Evolutionary conservation across 2,888 invertebrate species (phyloP), one percentile per base, ranked within the genome.

Genomic region (Chalcis sispes): DNA sequence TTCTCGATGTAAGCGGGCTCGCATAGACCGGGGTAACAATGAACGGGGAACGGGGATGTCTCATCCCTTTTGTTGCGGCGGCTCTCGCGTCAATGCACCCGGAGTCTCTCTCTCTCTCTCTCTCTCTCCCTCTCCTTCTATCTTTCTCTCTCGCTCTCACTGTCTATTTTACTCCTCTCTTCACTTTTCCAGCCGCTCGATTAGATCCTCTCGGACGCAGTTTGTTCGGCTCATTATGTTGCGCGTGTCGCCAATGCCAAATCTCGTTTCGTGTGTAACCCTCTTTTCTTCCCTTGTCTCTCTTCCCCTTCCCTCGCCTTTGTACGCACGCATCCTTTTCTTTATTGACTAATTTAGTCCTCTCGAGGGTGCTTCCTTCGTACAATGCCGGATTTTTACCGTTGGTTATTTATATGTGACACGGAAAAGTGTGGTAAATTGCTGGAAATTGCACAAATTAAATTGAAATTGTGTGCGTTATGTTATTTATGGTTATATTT

Each of bases 71-170:
- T 88, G 88, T 88, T 82, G 85, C 81, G 84, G 87, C 77, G 87
- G 87, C 86, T 88, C 88, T 85, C 88, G 88, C 88, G 88, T 88
- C 88, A 88, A 86, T 88, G 88, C 88, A 79, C 86, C 84, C 83
- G 79, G 81, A 85, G 83, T 84, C 84, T 84, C 82, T 78, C 79
- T 67, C 79, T 65, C 69, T 79, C 80, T 79, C 76, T 81, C 80
- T 77, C 69, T 77, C 66, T 77, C 76, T 56, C 4, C 52, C 32
- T 54, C 40, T 42, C 32, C 40, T 59, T 23, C 15, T 23, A 29
- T 46, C 58, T 50, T 78, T 75, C 72, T 69, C 72, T 72, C 75
- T 72, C 75, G 72, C 75, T 75, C 72, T 23, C 77, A 72, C 4
- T 59, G 32, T 54, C 40, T 42, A 42, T 48, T 59, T 23, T 20